These are phyloP conservation scores for Grantiella picta DNA, from an alignment of 2,113 vertebrate genomes.

Conservation along the genomic window DNA sequence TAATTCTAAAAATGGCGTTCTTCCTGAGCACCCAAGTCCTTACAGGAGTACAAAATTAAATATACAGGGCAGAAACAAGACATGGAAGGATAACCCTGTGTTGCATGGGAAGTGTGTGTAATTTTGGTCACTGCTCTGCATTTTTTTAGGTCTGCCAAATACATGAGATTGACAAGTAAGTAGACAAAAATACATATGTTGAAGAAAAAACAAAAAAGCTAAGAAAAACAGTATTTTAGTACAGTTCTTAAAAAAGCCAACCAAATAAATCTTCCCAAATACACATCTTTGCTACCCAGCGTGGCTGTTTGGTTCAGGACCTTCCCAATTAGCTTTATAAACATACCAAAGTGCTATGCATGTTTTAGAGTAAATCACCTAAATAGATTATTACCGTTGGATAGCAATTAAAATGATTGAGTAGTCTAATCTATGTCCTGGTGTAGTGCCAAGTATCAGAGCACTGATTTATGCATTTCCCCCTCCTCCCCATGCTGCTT, in stretches of 20 bases:
- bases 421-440: not conserved
- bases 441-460: not conserved
- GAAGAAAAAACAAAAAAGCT: constrained; percentile 33
- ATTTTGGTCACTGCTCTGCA: not conserved
- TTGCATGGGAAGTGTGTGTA: not conserved
- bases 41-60: not conserved
- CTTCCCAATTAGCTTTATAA: not conserved
- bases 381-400: not conserved
- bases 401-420: not conserved
- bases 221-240: not conserved
- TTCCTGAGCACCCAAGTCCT: not conserved
- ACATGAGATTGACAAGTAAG: not conserved
- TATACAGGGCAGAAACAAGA: not conserved
- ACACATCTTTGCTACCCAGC: not conserved
- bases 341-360: not conserved
- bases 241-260: not conserved
- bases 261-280: not conserved
- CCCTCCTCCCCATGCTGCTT: not conserved
- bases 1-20: not conserved
- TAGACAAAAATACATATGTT: not conserved
- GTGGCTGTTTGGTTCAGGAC: not conserved
- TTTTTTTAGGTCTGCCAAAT: not conserved
- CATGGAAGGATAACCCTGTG: not conserved
- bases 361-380: not conserved
- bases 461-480: not conserved